Evolutionary conservation across 2,113 vertebrate species (phyloP).

Genomic region (Neogale vison): DNA sequence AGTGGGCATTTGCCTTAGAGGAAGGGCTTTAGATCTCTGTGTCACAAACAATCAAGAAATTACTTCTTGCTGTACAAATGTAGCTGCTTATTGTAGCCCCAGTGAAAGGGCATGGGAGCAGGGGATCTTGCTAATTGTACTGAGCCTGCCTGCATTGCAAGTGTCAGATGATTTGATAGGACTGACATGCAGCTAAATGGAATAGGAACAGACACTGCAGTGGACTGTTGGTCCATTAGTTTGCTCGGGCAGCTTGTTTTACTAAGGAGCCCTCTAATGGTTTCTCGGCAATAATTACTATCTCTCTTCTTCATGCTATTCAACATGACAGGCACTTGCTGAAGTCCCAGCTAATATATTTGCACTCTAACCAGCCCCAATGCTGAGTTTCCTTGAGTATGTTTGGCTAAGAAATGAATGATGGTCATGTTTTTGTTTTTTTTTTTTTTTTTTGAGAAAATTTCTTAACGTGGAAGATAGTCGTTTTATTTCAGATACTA

Average conservation of each 20-base stretch:
- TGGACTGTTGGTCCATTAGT: conserved; percentile 96
- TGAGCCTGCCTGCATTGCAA: conserved; percentile 84
- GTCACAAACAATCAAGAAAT: conserved; percentile 74
- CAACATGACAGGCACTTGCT: conserved; percentile 92
- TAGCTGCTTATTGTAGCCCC: conserved; percentile 76
- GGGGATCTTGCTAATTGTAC: conserved; percentile 88
- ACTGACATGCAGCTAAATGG: conserved; percentile 90
- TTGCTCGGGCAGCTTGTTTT: conserved; percentile 92
- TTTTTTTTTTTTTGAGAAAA: conserved; percentile 71
- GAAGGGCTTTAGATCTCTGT: conserved; percentile 75
- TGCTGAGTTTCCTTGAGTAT: conserved; percentile 82
- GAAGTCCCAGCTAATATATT: conserved; percentile 90
- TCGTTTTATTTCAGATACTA: conserved; percentile 75
- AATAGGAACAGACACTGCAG: conserved; percentile 87
- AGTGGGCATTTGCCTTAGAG: conserved; percentile 68
- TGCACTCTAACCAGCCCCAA: conserved; percentile 84
- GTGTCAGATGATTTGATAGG: conserved; percentile 90
- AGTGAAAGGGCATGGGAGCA: conserved; percentile 72
- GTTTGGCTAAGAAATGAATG: conserved; percentile 84
- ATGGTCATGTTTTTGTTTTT: conserved; percentile 74
- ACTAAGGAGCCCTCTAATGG: conserved; percentile 98
- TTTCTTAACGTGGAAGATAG: conserved; percentile 68
- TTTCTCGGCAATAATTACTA: conserved; percentile 97
- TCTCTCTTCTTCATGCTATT: conserved; percentile 93
- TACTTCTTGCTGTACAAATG: conserved; percentile 63